Evolutionary conservation across 2,888 invertebrate species (phyloP).

Genomic region (Tyria jacobaeae): DNA sequence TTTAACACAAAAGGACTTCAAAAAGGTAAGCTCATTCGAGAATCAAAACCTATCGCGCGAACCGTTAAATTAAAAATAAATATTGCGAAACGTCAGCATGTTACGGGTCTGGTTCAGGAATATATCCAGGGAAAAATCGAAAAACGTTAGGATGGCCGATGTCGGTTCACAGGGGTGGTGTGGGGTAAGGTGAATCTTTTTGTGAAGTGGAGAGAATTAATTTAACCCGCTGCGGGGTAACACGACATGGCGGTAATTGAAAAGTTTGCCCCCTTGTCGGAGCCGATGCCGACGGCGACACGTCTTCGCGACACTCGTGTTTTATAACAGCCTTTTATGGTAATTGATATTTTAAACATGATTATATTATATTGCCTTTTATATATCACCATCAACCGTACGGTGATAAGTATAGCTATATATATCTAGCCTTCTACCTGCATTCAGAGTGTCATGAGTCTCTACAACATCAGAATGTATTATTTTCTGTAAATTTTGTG

Average conservation of each 20-base stretch:
- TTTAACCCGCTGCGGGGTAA: slow-evolving; percentile 87
- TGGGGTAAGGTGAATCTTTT: slow-evolving; percentile 84
- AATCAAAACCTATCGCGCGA: slow-evolving; percentile 80
- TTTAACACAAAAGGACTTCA: slow-evolving; percentile 74
- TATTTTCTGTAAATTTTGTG: no score
- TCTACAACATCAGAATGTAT: background rate
- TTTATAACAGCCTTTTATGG: slow-evolving; percentile 56
- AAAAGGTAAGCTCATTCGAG: slow-evolving; percentile 74
- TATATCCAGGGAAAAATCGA: slow-evolving; percentile 73
- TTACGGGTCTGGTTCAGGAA: slow-evolving; percentile 72
- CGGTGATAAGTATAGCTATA: no score
- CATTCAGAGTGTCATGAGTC: background rate
- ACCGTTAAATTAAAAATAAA: slow-evolving; percentile 86
- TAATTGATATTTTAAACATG: slow-evolving; percentile 52
- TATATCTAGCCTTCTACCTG: no score
- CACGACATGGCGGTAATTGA: slow-evolving; percentile 86
- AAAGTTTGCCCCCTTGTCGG: slow-evolving; percentile 85
- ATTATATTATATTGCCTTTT: slow-evolving; percentile 22
- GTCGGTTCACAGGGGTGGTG: slow-evolving; percentile 72
- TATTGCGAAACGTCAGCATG: slow-evolving; percentile 86
- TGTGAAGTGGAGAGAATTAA: slow-evolving; percentile 87
- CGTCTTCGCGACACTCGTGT: slow-evolving; percentile 66
- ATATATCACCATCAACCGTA: background rate
- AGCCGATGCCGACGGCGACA: slow-evolving; percentile 66
- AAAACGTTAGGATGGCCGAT: slow-evolving; percentile 71